These are phyloP conservation scores for Metellina segmentata DNA, from an alignment of 2,888 invertebrate species.

Conservation along the genomic window DNA sequence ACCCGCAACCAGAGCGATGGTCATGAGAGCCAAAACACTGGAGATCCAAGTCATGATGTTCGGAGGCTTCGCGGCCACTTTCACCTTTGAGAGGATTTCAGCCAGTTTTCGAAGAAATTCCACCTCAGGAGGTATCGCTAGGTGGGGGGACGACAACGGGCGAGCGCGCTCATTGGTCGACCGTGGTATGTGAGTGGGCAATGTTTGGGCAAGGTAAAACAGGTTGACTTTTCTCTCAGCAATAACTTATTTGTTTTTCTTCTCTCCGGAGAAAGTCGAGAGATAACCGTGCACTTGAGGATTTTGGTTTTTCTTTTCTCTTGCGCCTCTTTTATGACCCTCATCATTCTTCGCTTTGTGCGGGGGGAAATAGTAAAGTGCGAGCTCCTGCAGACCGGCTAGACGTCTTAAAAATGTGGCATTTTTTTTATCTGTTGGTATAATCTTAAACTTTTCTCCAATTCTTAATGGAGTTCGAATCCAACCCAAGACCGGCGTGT, in stretches of 20 bases:
- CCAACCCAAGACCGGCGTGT: neutral
- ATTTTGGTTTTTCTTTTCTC: too few species aligned
- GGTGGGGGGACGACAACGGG: neutral
- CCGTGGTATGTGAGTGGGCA: neutral
- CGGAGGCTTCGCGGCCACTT: neutral
- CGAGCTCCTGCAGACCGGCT: too few species aligned
- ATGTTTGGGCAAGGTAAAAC: neutral
- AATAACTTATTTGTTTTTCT: conserved; percentile 1
- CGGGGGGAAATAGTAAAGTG: too few species aligned
- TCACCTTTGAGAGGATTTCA: neutral
- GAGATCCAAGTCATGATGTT: neutral
- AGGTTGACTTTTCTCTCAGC: neutral
- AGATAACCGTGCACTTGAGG: too few species aligned
- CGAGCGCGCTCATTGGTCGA: neutral
- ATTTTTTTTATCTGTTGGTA: too few species aligned
- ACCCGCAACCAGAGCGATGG: neutral
- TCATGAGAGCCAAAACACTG: neutral
- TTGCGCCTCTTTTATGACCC: too few species aligned
- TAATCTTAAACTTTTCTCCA: too few species aligned
- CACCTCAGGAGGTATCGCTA: neutral
- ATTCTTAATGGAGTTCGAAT: too few species aligned
- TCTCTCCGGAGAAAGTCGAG: neutral
- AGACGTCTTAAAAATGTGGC: too few species aligned
- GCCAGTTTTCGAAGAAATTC: neutral
- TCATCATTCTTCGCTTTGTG: too few species aligned